A percentile compares a stretch with the other conserved stretches of the same genome.
Evolutionary conservation across 1,140 invertebrate species (phyloP).

Genomic region (Leptopilina boulardi): DNA sequence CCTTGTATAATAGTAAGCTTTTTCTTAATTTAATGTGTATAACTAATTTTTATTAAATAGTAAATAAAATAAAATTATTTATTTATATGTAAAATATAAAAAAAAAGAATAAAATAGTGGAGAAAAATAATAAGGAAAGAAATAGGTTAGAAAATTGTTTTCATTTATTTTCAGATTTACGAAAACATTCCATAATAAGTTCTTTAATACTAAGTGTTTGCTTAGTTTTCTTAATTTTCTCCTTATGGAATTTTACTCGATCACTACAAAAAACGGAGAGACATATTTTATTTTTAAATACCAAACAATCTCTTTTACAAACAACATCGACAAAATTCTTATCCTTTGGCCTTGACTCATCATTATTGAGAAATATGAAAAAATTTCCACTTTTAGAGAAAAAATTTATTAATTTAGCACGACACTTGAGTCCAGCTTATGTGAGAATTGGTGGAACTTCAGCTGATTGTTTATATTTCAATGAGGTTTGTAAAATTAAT

Average conservation of each 20-base stretch:
- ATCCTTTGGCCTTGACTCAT: constrained; percentile 72
- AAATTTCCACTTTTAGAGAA: constrained; percentile 62
- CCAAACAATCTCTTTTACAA: constrained; percentile 41
- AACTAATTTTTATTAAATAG: neutral
- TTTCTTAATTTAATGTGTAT: neutral
- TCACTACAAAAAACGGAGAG: neutral
- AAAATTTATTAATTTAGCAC: constrained; percentile 77
- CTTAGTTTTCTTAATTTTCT: neutral
- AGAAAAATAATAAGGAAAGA: too few relatives aligned
- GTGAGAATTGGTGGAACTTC: constrained; percentile 82
- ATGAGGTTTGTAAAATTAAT: constrained; percentile 57
- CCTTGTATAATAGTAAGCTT: neutral
- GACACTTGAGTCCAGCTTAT: constrained; percentile 78
- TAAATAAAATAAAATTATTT: neutral
- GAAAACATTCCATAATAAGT: neutral
- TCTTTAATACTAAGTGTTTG: constrained; percentile 23
- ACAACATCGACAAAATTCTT: constrained; percentile 67
- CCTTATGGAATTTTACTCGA: constrained; percentile 15
- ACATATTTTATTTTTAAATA: constrained; percentile 44
- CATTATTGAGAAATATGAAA: constrained; percentile 63
- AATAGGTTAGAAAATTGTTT: too few relatives aligned
- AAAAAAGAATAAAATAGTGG: too few relatives aligned
- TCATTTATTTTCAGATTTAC: constrained; percentile 3
- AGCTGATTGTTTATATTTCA: constrained; percentile 81
- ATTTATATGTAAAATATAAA: neutral